Evolutionary conservation across 2,888 invertebrate genomes (phyloP).

Genomic region (Erebia ligea): DNA sequence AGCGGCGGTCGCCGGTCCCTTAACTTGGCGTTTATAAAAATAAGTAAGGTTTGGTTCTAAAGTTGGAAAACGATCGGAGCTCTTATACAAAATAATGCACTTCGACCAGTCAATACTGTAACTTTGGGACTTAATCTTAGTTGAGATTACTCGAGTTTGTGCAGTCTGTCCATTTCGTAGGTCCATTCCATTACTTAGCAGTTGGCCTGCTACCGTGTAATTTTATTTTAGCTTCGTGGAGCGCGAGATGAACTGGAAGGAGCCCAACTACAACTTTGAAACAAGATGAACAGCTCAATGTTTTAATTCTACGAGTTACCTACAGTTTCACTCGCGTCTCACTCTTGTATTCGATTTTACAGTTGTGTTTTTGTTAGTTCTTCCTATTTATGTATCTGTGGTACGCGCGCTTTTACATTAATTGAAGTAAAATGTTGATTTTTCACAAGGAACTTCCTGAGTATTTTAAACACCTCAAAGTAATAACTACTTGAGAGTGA

Average conservation of each 20-base stretch:
- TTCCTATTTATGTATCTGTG: neutral
- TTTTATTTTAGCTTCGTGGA: constrained; percentile 51
- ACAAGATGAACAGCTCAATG: constrained; percentile 59
- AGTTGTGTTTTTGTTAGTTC: constrained; percentile 1
- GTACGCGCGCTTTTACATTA: neutral
- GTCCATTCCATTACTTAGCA: constrained; percentile 59
- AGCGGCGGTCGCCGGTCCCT: too few species aligned
- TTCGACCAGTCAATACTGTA: constrained; percentile 64
- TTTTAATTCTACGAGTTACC: constrained; percentile 52
- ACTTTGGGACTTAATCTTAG: constrained; percentile 74
- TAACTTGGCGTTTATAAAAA: constrained; percentile 51
- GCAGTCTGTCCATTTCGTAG: constrained; percentile 56
- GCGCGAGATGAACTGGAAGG: constrained; percentile 47
- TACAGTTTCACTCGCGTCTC: constrained; percentile 46
- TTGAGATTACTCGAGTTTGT: constrained; percentile 64
- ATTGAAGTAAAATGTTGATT: too few species aligned
- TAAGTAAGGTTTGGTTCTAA: constrained; percentile 51
- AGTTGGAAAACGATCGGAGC: constrained; percentile 47
- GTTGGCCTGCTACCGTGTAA: constrained; percentile 53
- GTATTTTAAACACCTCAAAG: too few species aligned
- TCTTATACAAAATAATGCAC: constrained; percentile 69
- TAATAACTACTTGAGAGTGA: too few species aligned
- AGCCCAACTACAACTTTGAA: constrained; percentile 55
- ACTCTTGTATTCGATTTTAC: neutral
- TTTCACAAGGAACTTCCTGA: too few species aligned